phyloP scores from a whole-genome alignment of 2,797 vertebrate genomes.

The Ciconia nigra region DNA sequence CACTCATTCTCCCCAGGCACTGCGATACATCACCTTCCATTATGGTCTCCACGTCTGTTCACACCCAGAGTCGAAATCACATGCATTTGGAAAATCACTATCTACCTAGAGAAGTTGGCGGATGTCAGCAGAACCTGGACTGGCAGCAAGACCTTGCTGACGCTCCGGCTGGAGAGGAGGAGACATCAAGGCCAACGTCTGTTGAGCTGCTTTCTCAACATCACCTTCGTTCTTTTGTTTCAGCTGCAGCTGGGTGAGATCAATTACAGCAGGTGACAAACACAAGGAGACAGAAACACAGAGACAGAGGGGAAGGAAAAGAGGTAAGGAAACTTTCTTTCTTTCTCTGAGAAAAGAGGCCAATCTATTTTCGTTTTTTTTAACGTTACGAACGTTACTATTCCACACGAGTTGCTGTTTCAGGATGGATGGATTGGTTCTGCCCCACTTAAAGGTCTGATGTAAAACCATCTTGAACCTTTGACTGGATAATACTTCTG shows the following conservation, averaged over 20 bases:
- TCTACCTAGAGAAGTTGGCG: neutral
- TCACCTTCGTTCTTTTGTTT: neutral
- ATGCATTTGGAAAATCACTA: neutral
- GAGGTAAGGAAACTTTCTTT: conserved; percentile 49
- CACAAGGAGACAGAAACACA: neutral
- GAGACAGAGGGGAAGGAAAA: neutral
- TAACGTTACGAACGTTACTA: neutral
- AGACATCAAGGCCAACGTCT: neutral
- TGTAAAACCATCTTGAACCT: neutral
- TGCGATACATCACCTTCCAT: neutral
- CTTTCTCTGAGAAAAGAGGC: neutral
- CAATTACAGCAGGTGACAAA: conserved; percentile 27
- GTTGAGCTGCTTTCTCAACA: conserved; percentile 20
- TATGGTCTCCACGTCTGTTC: neutral
- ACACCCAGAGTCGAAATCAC: neutral
- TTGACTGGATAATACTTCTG: neutral
- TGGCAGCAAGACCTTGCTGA: neutral
- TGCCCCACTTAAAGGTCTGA: neutral
- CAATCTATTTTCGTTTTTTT: neutral
- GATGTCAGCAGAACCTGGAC: neutral
- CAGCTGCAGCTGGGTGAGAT: conserved; percentile 19
- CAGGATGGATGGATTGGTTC: fast-evolving
- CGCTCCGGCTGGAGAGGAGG: neutral
- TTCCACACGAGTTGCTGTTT: neutral
- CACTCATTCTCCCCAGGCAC: neutral